These are phyloP conservation scores for Oophaga sylvatica DNA, from an alignment of 2,797 vertebrate species.

Conservation along the genomic window DNA sequence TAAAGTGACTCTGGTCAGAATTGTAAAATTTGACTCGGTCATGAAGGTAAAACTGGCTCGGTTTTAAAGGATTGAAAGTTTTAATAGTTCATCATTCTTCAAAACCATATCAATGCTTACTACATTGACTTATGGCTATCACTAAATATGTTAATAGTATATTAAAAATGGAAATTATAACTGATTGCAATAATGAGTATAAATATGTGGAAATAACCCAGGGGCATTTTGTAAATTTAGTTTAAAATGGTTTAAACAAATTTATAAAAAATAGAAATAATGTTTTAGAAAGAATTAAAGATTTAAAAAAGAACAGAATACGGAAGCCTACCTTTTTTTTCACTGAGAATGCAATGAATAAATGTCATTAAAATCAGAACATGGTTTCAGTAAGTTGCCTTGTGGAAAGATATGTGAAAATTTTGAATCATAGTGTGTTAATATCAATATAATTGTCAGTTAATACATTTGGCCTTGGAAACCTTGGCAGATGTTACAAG, in stretches of 20 bases:
- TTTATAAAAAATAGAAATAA: not conserved
- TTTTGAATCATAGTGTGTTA: constrained; percentile 29
- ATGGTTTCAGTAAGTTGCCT: not conserved
- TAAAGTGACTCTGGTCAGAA: no score
- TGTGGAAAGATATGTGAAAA: not conserved
- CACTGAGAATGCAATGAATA: not conserved
- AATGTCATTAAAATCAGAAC: not conserved
- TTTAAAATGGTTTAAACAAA: not conserved
- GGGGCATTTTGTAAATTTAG: not conserved
- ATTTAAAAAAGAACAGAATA: not conserved
- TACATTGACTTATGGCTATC: no score
- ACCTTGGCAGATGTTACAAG: constrained; percentile 46
- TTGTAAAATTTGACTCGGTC: no score
- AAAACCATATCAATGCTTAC: no score
- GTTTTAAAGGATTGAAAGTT: no score
- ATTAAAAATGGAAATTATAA: not conserved
- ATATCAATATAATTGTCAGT: constrained; percentile 36
- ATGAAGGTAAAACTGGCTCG: no score
- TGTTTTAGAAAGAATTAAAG: not conserved
- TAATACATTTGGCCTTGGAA: constrained; percentile 47
- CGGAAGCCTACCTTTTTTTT: not conserved
- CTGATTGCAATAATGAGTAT: not conserved
- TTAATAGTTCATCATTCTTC: no score
- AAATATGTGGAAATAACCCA: not conserved
- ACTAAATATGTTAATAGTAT: not conserved